Percentiles rank a stretch among this genome's conserved stretches.
phyloP scores from a whole-genome alignment of 1,140 invertebrate genomes.

The Drosophila rufa region DNA sequence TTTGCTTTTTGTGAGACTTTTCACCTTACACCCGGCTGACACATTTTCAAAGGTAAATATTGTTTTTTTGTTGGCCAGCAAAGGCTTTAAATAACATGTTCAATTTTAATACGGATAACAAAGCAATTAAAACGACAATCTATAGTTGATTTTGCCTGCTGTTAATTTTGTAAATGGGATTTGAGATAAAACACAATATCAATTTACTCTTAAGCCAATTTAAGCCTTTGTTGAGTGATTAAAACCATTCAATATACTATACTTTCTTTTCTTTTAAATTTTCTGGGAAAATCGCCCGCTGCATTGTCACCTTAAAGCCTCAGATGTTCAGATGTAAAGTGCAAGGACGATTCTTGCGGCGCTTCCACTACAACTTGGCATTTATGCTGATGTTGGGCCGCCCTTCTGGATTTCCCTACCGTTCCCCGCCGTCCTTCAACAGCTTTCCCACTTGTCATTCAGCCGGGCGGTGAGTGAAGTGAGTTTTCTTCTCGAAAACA shows the following conservation, averaged over 20 bases:
- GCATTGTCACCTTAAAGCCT: constrained; percentile 23
- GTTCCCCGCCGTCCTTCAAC: too few relatives aligned
- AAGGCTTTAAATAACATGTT: not conserved
- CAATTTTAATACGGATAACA: not conserved
- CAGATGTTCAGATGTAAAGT: constrained; percentile 14
- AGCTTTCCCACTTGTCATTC: constrained; percentile 30
- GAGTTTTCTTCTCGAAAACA: constrained; percentile 24
- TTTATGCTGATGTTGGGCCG: constrained; percentile 32
- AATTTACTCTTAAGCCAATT: not conserved
- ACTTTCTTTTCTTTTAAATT: not conserved
- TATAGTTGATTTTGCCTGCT: not conserved
- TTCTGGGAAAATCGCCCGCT: not conserved
- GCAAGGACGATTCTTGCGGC: constrained; percentile 35
- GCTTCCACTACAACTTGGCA: constrained; percentile 23
- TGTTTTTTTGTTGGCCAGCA: not conserved
- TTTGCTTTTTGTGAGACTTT: constrained; percentile 14
- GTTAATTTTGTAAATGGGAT: not conserved
- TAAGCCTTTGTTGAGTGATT: not conserved
- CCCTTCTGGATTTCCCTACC: not conserved
- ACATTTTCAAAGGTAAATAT: constrained; percentile 11
- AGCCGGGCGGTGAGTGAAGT: constrained; percentile 19
- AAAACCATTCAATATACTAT: too few relatives aligned
- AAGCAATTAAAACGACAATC: not conserved
- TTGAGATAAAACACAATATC: too few relatives aligned
- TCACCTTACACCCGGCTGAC: constrained; percentile 4